Conservation (phyloP, 2,888 invertebrate genomes). For the Drosophila mimica region DNA sequence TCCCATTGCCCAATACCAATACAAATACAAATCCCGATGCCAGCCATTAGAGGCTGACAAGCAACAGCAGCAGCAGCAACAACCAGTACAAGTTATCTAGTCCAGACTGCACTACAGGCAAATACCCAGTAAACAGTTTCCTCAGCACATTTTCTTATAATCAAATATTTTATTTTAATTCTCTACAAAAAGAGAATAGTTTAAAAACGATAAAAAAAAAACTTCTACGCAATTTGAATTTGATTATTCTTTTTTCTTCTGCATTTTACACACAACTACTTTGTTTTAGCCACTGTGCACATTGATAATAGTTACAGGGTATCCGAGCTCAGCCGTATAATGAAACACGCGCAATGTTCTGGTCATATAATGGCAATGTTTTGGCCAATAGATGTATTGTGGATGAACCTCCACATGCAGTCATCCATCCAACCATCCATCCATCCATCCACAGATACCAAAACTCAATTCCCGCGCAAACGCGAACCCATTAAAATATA, state of each 20-base stretch:
- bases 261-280: not conserved
- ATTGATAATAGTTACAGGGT: not conserved
- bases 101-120: not conserved
- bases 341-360: slow-evolving; percentile 69
- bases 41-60: slow-evolving; percentile 71
- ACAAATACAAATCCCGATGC: slow-evolving; percentile 18
- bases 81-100: not conserved
- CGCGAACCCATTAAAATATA: slow-evolving; percentile 77
- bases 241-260: not conserved
- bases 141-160: not conserved
- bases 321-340: slow-evolving; percentile 59
- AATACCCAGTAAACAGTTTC: not conserved
- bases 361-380: slow-evolving; percentile 69
- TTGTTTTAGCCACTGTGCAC: not conserved
- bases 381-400: slow-evolving; percentile 60
- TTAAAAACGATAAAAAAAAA: not conserved
- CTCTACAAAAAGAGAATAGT: not conserved
- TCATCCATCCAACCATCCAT: slow-evolving; percentile 29
- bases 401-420: slow-evolving; percentile 3
- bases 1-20: slow-evolving; percentile 35
- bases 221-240: not conserved
- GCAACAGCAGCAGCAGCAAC: slow-evolving; percentile 21
- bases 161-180: no score
- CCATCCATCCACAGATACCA: slow-evolving; percentile 24
- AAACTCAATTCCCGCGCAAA: slow-evolving; percentile 70